These are phyloP conservation scores for Poeciliopsis prolifica DNA, from an alignment of 2,113 vertebrate genomes.

Conservation along the genomic window DNA sequence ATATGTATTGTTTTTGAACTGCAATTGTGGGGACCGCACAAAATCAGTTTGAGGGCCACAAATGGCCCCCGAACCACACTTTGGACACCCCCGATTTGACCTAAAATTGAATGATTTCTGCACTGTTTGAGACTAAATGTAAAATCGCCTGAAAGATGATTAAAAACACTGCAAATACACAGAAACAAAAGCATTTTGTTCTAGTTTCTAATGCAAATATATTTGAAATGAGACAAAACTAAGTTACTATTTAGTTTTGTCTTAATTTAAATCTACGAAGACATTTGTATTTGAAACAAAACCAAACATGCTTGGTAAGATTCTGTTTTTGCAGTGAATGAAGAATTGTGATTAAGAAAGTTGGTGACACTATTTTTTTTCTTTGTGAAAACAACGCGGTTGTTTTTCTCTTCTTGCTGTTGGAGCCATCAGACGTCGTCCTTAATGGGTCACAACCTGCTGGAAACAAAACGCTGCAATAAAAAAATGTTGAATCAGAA, in stretches of 20 bases:
- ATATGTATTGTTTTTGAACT: too few species aligned
- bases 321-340: not conserved
- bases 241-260: too few species aligned
- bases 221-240: too few species aligned
- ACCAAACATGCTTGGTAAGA: too few species aligned
- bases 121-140: not conserved
- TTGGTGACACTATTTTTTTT: not conserved
- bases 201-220: too few species aligned
- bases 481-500: not conserved
- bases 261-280: too few species aligned
- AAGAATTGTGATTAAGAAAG: not conserved
- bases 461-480: slow-evolving; percentile 43
- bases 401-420: not conserved
- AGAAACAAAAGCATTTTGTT: too few species aligned
- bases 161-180: too few species aligned
- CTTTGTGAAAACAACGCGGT: not conserved
- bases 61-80: too few species aligned
- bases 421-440: not conserved
- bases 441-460: not conserved
- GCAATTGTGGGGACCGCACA: too few species aligned
- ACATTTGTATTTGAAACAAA: too few species aligned
- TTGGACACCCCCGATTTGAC: not conserved
- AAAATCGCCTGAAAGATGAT: not conserved
- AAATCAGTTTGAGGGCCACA: too few species aligned
- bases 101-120: not conserved